Base-by-base conservation (phyloP, 2,113 vertebrate genomes). In the Leptobrachium ailaonicum region DNA sequence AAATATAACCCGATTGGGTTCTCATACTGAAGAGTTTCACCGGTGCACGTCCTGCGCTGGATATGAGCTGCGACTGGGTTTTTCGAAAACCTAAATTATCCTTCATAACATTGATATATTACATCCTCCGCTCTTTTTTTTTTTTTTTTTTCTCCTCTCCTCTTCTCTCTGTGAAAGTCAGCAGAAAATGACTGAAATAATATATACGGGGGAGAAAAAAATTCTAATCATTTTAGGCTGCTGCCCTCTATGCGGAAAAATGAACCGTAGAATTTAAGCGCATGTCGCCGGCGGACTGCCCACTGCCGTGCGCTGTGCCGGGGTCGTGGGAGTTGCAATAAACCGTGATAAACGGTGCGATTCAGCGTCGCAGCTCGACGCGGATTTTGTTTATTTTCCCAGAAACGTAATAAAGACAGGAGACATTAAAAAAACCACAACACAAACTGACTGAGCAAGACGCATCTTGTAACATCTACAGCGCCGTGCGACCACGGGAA, bases 211-310 rank as follows among this genome's bases (percentile, higher is more conserved):
- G 40, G n/a, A 69, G 45, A 50, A 71, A 71, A 50, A 6, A n/a
- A 71, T 50, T n/a, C 47, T 71, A n/a, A 71, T 8, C 10, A 12
- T 8, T 71, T 71, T 50, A 71, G 53, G 66, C 53, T 14, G 4
- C 63, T 41, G 62, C 32, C 62, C 62, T 53, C 8, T 3, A 60
- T 13, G 3, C 4, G 53, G 58, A 47, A 60, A 47, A 41, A 66
- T 41, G n/a, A 50, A 53, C 66, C 66, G 63, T 47, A 76, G 47
- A 50, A 76, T 76, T 76, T 66, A 76, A 66, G 32, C 44, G 53
- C 7, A 41, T 41, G 62, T 60, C 14, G 62, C 44, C 42, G 9
- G n/a, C 8, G 32, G 6, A 41, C 9, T 76, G 62, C 74, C 43
- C 62, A 41, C 2, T 2, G 4, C 44, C 1, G 62, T 12, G 44